Base-by-base conservation (phyloP, 53 echinoderm and acorn worm species). In the Holothuria leucospilota region DNA sequence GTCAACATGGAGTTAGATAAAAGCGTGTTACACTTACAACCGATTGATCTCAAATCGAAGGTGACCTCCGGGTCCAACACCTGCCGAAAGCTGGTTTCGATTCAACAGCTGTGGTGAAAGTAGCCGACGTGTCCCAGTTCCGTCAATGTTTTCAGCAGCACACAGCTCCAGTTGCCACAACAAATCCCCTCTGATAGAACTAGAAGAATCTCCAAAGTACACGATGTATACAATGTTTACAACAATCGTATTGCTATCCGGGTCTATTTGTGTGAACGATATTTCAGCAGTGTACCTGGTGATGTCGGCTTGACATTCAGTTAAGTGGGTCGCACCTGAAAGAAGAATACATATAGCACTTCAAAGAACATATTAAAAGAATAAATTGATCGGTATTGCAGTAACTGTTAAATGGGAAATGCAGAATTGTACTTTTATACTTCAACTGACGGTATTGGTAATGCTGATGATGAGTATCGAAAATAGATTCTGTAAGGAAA, bases 11-110 rank as follows among this genome's bases (percentile, higher is more conserved):
- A 46, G 8, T 46, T 56, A 16, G 15, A 56, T 56, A 2, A 16
- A 18, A 56, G 5, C 13, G 16, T 56, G 49, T 56, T 56, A 18
- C 15, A 56, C 56, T 15, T 56, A 56, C 56, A 56, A 15, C 18
- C 6, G 56, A 56, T 16, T 56, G 8, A 56, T 56, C 15, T 56
- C 13, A 49, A 74, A 49, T 74, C 27, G 20, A 2, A 74, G 23
- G 26, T 74, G 74, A 20, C 49, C 52, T 25, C 74, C 74, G n/a
- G 74, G 74, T 26, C 5, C 15, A 52, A 74, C 74, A 14, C 74
- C 51, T 51, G 25, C 20, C 52, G 74, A 20, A 40, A 51, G 7
- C 25, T 74, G 74, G 21, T 74, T 42, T 38, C 28, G 13, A 23
- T 74, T 27, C 26, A 74, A 27, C 51, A 74, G 18, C 51, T 74